Conservation (phyloP, 2,797 vertebrate species). For the Anisognathus igniventris region DNA sequence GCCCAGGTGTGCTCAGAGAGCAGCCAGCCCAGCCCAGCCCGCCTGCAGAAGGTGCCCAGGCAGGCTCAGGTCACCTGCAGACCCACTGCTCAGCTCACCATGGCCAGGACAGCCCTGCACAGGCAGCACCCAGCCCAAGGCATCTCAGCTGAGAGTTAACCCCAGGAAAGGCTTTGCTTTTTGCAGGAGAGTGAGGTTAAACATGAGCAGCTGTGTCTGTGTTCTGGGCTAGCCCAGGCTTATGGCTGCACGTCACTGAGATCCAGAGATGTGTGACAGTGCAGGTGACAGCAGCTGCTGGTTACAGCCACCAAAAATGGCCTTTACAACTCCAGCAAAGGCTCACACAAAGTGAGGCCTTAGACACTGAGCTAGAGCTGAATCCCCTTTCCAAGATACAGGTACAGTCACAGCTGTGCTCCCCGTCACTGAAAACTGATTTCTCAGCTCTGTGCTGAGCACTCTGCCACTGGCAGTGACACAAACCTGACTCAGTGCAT, state of each 20-base stretch:
- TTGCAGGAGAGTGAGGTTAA: background rate
- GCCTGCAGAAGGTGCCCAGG: background rate
- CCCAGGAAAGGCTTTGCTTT: background rate
- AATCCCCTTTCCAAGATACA: background rate
- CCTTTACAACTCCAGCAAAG: background rate
- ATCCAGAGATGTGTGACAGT: background rate
- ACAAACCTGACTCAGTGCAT: background rate
- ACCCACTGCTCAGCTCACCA: background rate
- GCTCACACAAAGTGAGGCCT: background rate
- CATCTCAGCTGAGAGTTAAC: background rate
- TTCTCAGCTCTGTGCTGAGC: background rate
- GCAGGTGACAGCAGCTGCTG: background rate
- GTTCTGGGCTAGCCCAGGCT: background rate
- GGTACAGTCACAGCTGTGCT: background rate
- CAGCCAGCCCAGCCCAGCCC: background rate
- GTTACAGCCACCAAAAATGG: background rate
- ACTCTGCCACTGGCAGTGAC: background rate
- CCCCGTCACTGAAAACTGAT: too few species aligned
- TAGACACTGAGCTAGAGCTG: background rate
- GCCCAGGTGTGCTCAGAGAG: background rate
- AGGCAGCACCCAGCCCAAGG: background rate
- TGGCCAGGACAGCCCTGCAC: background rate
- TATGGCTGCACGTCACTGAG: background rate
- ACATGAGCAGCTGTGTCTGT: background rate
- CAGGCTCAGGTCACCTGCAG: fast-evolving